A percentile compares a stretch with the other conserved stretches of the same genome.
Evolutionary conservation across 2,797 vertebrate species (phyloP).

Genomic region (Danionella dracula): DNA sequence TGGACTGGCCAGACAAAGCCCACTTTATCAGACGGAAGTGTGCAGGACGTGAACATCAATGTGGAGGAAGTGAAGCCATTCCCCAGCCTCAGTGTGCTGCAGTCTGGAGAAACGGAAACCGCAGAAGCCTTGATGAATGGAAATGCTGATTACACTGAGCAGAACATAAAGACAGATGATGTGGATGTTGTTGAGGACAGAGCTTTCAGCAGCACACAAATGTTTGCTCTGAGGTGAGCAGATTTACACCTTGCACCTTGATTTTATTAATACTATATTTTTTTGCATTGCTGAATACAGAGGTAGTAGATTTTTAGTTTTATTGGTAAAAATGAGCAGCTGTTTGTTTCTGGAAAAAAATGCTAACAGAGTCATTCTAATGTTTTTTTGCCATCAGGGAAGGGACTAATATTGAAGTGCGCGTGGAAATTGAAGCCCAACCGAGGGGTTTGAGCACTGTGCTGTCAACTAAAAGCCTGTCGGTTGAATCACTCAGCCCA

Average conservation of each 20-base stretch:
- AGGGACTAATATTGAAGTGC: constrained; percentile 76
- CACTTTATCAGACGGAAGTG: constrained; percentile 53
- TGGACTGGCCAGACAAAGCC: constrained; percentile 71
- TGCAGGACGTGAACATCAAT: constrained; percentile 65
- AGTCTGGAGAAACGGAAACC: constrained; percentile 39
- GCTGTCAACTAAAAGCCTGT: constrained; percentile 73
- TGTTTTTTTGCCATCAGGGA: constrained; percentile 60
- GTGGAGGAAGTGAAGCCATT: constrained; percentile 66
- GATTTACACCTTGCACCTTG: not conserved
- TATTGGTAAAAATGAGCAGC: no score
- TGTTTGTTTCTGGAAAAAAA: no score
- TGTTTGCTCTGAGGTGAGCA: constrained; percentile 61
- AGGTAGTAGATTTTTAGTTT: no score
- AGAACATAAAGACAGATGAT: constrained; percentile 61
- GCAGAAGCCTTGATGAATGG: constrained; percentile 53
- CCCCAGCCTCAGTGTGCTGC: constrained; percentile 61
- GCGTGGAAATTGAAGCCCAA: constrained; percentile 75
- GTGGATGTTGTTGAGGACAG: constrained; percentile 59
- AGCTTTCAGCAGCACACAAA: constrained; percentile 54
- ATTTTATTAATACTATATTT: not conserved
- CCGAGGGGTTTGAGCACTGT: constrained; percentile 73
- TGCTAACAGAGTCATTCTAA: not conserved
- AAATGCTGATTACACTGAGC: constrained; percentile 50
- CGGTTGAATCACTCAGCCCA: constrained; percentile 71
- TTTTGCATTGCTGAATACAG: no score